phyloP scores from a whole-genome alignment of 2,797 vertebrate species.

The Sebastiscus tertius region DNA sequence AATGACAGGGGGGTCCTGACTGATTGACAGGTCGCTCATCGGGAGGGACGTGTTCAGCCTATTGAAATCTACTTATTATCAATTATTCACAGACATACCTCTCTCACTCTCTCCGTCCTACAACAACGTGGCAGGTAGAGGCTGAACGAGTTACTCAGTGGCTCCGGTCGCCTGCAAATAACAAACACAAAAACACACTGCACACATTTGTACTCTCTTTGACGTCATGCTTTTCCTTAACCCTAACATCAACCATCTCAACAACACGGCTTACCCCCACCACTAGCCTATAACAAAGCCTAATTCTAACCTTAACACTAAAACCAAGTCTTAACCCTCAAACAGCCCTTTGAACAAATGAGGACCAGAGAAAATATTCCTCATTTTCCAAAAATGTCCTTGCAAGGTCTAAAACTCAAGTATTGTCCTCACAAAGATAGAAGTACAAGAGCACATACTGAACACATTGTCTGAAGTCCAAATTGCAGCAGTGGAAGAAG shows the following conservation, averaged over 20 bases:
- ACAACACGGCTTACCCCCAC: not conserved
- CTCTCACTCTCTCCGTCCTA: slow-evolving; percentile 24
- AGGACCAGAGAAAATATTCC: too few species aligned
- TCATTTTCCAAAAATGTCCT: too few species aligned
- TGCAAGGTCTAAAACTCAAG: not conserved
- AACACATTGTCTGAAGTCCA: too few species aligned
- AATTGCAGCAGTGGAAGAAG: not conserved
- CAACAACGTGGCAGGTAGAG: slow-evolving; percentile 41
- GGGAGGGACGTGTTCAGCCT: slow-evolving; percentile 80
- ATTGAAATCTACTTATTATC: slow-evolving; percentile 86
- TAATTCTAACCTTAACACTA: not conserved
- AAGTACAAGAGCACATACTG: not conserved
- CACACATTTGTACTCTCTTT: not conserved
- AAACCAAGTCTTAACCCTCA: not conserved
- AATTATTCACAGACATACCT: slow-evolving; percentile 81
- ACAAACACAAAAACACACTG: slow-evolving; percentile 28
- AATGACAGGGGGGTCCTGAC: slow-evolving; percentile 46
- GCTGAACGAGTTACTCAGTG: slow-evolving; percentile 19
- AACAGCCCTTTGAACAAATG: not conserved
- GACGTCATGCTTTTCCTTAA: not conserved
- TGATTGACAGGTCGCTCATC: slow-evolving; percentile 81
- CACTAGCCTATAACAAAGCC: not conserved
- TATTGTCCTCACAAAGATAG: not conserved
- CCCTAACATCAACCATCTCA: too few species aligned
- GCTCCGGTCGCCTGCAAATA: slow-evolving; percentile 5